Evolutionary conservation across 2,888 invertebrate genomes (phyloP).

Genomic region (Ennomos quercinarius): DNA sequence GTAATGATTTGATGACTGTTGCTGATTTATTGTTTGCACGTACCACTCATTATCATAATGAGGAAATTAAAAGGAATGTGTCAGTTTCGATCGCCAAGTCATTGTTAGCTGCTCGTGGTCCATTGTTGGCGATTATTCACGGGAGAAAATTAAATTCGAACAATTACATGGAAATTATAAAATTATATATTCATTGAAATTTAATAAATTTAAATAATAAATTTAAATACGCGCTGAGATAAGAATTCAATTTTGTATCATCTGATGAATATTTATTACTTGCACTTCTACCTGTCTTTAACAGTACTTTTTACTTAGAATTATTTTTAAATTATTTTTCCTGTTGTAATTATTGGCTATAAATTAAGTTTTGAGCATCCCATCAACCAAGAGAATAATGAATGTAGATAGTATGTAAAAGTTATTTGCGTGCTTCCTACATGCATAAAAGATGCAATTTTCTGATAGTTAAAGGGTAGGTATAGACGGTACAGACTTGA

Average conservation of each 20-base stretch:
- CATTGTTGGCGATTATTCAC: conserved; percentile 32
- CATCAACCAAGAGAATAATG: too few relatives aligned
- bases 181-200: neutral
- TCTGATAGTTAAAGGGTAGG: too few relatives aligned
- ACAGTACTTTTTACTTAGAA: too few relatives aligned
- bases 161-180: conserved; percentile 14
- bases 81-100: conserved; percentile 33
- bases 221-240: neutral
- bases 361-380: too few relatives aligned
- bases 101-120: conserved; percentile 13
- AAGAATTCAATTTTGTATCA: conserved; percentile 2
- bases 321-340: too few relatives aligned
- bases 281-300: too few relatives aligned
- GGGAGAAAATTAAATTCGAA: conserved; percentile 19
- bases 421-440: too few relatives aligned
- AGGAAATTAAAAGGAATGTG: conserved; percentile 42
- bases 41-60: conserved; percentile 33
- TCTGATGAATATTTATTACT: conserved; percentile 2
- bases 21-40: conserved; percentile 26
- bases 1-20: conserved; percentile 6
- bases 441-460: too few relatives aligned
- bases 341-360: too few relatives aligned
- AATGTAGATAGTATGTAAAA: too few relatives aligned
- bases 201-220: too few relatives aligned
- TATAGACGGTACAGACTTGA: too few relatives aligned